These are phyloP conservation scores for Acronicta leporina DNA, from an alignment of 2,888 invertebrate species.

Conservation along the genomic window DNA sequence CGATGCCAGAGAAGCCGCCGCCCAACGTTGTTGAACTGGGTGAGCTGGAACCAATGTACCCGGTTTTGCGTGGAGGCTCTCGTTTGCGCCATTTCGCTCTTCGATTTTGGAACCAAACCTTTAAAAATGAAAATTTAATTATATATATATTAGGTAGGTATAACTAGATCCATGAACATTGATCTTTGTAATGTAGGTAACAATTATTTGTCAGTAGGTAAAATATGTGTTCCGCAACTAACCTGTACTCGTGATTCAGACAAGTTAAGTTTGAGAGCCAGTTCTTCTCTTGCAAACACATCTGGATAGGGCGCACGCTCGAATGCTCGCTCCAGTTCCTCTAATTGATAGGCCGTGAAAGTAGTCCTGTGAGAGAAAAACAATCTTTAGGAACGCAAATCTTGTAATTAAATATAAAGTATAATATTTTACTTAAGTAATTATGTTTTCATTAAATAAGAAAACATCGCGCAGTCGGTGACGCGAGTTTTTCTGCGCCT, in stretches of 20 bases:
- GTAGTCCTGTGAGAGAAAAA: slow-evolving; percentile 93
- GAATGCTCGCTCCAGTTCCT: slow-evolving; percentile 97
- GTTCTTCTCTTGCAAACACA: slow-evolving; percentile 97
- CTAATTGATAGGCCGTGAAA: slow-evolving; percentile 98
- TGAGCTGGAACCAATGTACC: slow-evolving; percentile 92
- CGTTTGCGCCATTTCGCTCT: slow-evolving; percentile 98
- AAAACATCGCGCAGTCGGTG: no score
- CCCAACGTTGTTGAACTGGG: slow-evolving; percentile 91
- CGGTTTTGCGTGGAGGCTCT: slow-evolving; percentile 97
- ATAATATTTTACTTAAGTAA: no score
- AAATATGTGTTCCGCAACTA: no score
- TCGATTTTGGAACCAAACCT: slow-evolving; percentile 96
- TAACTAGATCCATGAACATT: no score
- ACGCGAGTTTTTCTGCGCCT: no score
- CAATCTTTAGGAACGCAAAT: no score
- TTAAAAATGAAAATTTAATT: slow-evolving; percentile 18
- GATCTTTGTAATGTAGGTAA: no score
- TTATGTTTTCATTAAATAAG: no score
- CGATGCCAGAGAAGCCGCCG: slow-evolving; percentile 89
- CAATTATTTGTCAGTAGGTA: no score
- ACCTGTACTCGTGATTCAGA: slow-evolving; percentile 92
- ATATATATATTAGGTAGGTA: no score
- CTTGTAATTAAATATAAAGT: no score
- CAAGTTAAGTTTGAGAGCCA: slow-evolving; percentile 96
- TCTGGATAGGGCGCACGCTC: slow-evolving; percentile 99